phyloP scores from a whole-genome alignment of 2,113 vertebrate genomes.

The Polypterus bichir region DNA sequence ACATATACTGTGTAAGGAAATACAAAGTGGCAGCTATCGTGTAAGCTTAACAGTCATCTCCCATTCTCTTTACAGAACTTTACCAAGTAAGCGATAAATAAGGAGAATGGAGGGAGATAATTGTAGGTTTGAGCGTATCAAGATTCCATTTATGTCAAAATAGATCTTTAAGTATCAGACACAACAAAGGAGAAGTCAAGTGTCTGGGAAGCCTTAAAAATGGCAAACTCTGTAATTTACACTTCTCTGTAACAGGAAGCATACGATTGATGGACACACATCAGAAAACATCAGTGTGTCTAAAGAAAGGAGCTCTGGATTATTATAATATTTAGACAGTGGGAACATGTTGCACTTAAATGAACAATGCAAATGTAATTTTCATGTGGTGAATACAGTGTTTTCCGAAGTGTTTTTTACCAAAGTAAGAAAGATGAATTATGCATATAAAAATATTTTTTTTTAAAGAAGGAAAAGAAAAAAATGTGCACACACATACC shows the following conservation, averaged over 20 bases:
- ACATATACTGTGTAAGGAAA: too few species aligned
- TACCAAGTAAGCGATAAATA: conserved; percentile 42
- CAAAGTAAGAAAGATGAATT: too few species aligned
- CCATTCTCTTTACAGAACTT: conserved; percentile 33
- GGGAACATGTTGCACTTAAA: too few species aligned
- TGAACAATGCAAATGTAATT: too few species aligned
- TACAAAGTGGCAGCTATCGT: conserved; percentile 31
- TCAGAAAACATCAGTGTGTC: neutral
- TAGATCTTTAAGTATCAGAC: conserved; percentile 44
- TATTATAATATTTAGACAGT: neutral
- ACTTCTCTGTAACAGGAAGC: conserved; percentile 20
- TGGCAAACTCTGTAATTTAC: conserved; percentile 49
- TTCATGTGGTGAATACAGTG: too few species aligned
- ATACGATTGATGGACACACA: neutral
- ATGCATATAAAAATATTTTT: too few species aligned
- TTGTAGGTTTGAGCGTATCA: conserved; percentile 55
- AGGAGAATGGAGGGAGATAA: conserved; percentile 44
- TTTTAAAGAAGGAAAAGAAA: too few species aligned
- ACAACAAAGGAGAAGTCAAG: conserved; percentile 49
- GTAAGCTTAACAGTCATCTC: conserved; percentile 42
- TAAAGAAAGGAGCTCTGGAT: neutral
- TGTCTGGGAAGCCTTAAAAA: conserved; percentile 46
- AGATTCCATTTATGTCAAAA: conserved; percentile 56
- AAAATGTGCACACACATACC: too few species aligned
- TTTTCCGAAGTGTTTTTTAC: too few species aligned